Evolutionary conservation across 2,888 invertebrate species (phyloP).

Genomic region (Phymatocera aterrima): DNA sequence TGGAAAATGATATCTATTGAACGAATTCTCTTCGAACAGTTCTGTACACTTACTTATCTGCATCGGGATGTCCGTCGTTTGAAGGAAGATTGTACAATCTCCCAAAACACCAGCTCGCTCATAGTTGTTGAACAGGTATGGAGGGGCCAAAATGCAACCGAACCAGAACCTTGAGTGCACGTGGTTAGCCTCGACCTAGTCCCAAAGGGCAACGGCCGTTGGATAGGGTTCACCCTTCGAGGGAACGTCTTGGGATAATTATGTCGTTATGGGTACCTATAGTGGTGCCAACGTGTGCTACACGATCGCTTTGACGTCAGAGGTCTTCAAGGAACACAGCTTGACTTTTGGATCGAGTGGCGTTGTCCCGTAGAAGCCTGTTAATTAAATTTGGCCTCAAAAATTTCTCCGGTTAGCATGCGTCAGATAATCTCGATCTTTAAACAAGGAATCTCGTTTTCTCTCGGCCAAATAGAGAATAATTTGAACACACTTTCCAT

Average conservation of each 20-base stretch:
- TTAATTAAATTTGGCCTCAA: constrained; percentile 34
- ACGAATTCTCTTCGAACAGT: neutral
- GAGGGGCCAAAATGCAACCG: neutral
- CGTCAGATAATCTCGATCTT: constrained; percentile 54
- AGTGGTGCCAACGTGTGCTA: neutral
- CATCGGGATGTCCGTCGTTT: neutral
- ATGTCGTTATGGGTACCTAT: neutral
- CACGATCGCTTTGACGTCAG: constrained; percentile 7
- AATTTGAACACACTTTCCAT: constrained; percentile 62
- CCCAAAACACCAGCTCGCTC: neutral
- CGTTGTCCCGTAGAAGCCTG: constrained; percentile 3
- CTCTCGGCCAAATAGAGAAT: constrained; percentile 53
- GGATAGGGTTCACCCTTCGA: neutral
- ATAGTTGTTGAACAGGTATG: neutral
- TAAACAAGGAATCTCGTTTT: constrained; percentile 54
- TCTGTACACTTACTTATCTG: neutral
- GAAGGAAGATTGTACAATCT: neutral
- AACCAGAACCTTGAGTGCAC: constrained; percentile 4
- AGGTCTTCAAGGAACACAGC: neutral
- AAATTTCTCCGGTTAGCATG: constrained; percentile 69
- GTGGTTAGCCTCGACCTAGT: constrained; percentile 44
- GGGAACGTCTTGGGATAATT: constrained; percentile 22
- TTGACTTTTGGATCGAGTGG: neutral
- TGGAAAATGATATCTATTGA: neutral
- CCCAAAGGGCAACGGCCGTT: constrained; percentile 17